Conservation (phyloP, 2,113 vertebrate genomes). For the Desmodus rotundus region DNA sequence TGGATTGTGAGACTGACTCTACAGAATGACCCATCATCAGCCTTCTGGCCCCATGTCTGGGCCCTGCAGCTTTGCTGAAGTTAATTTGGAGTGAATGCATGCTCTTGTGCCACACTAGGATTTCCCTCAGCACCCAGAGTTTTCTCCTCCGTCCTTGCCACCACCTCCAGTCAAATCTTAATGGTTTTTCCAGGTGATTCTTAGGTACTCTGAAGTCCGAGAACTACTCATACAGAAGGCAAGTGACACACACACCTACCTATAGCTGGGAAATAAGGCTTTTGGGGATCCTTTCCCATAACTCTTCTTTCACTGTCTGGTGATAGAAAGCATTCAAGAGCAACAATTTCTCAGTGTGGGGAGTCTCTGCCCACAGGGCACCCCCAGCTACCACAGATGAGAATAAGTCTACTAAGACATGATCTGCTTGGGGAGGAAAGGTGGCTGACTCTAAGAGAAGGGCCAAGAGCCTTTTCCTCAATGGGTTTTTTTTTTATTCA, state of each 20-base stretch:
- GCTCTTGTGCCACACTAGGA: no score
- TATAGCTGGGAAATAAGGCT: background rate
- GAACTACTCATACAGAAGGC: background rate
- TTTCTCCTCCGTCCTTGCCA: background rate
- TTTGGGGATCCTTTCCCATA: background rate
- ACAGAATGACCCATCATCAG: accelerated
- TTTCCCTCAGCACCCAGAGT: background rate
- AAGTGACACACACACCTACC: background rate
- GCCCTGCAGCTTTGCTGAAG: background rate
- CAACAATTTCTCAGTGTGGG: background rate
- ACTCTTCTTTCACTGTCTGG: background rate
- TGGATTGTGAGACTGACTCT: background rate
- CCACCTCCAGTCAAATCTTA: background rate
- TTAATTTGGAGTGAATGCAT: background rate
- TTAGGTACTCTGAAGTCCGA: background rate
- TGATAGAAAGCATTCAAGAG: background rate
- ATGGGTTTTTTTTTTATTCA: no score
- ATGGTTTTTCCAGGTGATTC: background rate
- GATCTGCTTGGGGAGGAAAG: no score
- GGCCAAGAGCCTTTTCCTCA: no score
- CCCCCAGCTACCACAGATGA: no score
- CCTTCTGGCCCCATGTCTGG: background rate
- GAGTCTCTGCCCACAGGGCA: no score
- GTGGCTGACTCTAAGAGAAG: no score
- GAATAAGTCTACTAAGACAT: no score